Conservation (phyloP, 2,113 vertebrate genomes). For the Prolemur simus region DNA sequence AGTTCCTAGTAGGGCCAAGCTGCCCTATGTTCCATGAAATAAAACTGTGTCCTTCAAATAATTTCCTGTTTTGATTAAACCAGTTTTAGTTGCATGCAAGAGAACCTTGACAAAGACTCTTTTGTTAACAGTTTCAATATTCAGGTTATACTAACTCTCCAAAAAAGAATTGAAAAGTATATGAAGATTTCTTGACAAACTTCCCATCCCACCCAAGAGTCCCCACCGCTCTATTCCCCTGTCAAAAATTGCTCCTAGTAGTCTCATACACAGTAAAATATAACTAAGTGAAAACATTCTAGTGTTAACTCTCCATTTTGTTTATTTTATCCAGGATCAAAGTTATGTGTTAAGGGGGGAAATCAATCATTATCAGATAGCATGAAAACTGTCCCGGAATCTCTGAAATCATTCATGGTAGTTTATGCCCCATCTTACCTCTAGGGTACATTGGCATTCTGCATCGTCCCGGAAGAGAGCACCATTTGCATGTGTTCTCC, state of each 20-base stretch:
- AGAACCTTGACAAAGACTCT: constrained; percentile 31
- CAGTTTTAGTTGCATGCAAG: neutral
- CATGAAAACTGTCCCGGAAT: neutral
- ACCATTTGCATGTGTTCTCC: neutral
- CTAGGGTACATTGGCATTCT: neutral
- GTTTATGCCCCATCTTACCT: neutral
- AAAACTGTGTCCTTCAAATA: neutral
- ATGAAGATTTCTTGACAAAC: constrained; percentile 3
- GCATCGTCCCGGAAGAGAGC: neutral
- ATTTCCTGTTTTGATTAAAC: constrained; percentile 38
- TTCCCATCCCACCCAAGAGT: neutral
- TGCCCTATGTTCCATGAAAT: constrained; percentile 4
- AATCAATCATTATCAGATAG: neutral
- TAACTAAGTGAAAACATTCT: constrained; percentile 5
- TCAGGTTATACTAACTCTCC: constrained; percentile 15
- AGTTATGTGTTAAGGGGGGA: neutral
- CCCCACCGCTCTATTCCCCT: neutral
- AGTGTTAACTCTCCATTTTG: neutral
- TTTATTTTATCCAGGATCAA: neutral
- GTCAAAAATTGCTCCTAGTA: neutral
- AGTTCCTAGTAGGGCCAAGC: constrained; percentile 1
- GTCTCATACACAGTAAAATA: neutral
- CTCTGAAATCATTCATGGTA: neutral
- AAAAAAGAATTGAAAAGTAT: neutral
- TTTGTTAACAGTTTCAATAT: neutral